Base-by-base conservation (phyloP, 2,797 vertebrate genomes). In the Centroberyx gerrardi region DNA sequence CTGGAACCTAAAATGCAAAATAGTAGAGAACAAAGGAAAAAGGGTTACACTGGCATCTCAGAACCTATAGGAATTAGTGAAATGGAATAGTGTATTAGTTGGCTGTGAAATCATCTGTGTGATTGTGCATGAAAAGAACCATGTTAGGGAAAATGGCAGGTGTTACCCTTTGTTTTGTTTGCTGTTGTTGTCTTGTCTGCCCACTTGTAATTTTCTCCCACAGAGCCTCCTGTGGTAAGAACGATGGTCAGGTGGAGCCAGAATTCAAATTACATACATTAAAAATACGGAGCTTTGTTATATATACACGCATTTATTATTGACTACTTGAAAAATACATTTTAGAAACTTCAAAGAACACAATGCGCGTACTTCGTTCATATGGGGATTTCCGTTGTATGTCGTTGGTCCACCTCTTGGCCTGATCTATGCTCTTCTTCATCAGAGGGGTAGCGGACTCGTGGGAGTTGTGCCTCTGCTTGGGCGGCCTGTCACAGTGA, bases 151-250 rank as follows among this genome's bases (percentile, higher is more conserved):
- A 31, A 4, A 52, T 69, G 8, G 5, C 1, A 49, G 22, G 9
- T 0, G 8, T 82, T 68, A 86, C 80, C 78, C 71, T 72, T 72
- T 0, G 4, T 33, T 28, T 44, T 76, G 3, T 3, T 29, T 27
- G 4, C 13, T 5, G 17, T 2, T 38, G 2, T 8, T 3, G n/a
- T 73, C 53, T 62, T 75, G n/a, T 69, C 63, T 65, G 29, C 52
- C 87, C 84, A 86, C 72, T 88, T 85, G 71, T 84, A 84, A 27
- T 66, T 31, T 6, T 74, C 52, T 31, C 66, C 64, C 15, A 74
- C 33, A 8, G 2, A 2, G 10, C 0, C 0, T 3, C 48, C 81
- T 85, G 64, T 1, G 38, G 22, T 14, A 68, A 68, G 17, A 88
- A 69, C 28, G 12, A 54, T 2, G 8, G 28, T 81, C 42, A 59